Percentiles rank a stretch among this genome's conserved stretches.
phyloP scores from a whole-genome alignment of 30 jellyfish, hydroid and myxozoan species.

The Hydra vulgaris region DNA sequence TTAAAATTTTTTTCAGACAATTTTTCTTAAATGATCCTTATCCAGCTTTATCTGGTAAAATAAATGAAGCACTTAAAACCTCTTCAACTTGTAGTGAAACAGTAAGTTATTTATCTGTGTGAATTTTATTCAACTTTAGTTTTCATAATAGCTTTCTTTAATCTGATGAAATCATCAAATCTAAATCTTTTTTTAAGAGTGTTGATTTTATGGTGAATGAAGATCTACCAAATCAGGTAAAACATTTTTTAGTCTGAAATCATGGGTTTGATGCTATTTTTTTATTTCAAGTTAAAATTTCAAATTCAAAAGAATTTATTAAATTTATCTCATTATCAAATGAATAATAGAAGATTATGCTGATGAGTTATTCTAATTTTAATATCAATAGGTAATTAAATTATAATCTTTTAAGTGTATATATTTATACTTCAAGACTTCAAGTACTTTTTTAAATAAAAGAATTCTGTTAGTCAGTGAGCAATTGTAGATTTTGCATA shows the following conservation, averaged over 20 bases:
- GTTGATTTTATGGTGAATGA: not conserved
- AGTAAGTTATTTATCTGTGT: not conserved
- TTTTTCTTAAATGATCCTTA: not conserved
- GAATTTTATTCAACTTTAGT: not conserved
- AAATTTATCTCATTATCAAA: not conserved
- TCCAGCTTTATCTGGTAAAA: not conserved
- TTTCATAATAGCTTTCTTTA: not conserved
- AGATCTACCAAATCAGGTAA: not conserved
- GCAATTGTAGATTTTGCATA: not conserved
- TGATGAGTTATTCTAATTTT: not conserved
- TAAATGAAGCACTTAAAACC: not conserved
- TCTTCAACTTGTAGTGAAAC: not conserved
- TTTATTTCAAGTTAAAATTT: not conserved
- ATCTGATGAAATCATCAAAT: not conserved
- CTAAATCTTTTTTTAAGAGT: not conserved
- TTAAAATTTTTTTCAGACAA: not conserved
- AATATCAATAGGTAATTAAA: not conserved
- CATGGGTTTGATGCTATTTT: not conserved
- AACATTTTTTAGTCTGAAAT: not conserved
- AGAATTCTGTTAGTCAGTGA: not conserved
- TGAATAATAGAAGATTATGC: not conserved
- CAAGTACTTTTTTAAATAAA: no score
- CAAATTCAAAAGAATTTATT: not conserved
- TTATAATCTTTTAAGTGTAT: no score
- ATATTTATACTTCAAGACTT: not conserved